Percentiles rank a stretch among this genome's conserved stretches.
These are phyloP conservation scores for Zenarchopterus dispar DNA, from an alignment of 2,797 vertebrate genomes.

Conservation along the genomic window DNA sequence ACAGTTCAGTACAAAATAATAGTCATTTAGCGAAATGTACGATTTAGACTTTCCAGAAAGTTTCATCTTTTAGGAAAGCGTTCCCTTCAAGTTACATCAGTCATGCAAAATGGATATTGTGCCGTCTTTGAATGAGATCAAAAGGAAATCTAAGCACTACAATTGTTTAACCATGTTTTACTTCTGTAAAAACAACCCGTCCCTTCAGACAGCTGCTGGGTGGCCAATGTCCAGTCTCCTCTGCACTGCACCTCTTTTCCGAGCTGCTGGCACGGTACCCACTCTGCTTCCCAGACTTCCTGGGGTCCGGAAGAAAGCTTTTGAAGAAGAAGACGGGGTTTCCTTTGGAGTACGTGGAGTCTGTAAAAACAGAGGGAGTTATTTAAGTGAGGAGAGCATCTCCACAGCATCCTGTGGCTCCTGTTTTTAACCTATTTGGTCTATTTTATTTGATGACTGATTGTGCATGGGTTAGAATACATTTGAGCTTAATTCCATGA, in stretches of 20 bases:
- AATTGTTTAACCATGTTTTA: constrained; percentile 31
- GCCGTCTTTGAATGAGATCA: too few species aligned
- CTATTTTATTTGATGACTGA: too few species aligned
- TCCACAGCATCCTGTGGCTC: too few species aligned
- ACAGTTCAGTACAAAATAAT: too few species aligned
- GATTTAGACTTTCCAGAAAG: background rate
- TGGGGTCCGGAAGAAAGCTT: constrained; percentile 93
- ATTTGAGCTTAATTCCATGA: too few species aligned
- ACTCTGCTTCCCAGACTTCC: constrained; percentile 76
- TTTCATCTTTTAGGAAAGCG: background rate
- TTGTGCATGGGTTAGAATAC: too few species aligned
- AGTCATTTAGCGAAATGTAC: too few species aligned
- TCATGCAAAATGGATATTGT: background rate
- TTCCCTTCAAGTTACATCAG: background rate
- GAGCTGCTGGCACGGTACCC: constrained; percentile 55
- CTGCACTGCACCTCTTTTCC: constrained; percentile 87
- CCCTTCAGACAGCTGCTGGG: constrained; percentile 36
- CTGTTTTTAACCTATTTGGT: too few species aligned
- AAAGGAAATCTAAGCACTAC: constrained; percentile 32
- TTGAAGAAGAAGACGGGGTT: constrained; percentile 64
- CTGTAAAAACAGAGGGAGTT: constrained; percentile 61
- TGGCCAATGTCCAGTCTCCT: constrained; percentile 90
- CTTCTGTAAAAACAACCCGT: too few species aligned
- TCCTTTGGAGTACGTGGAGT: constrained; percentile 88
- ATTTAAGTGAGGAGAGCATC: background rate